Base-by-base conservation (phyloP, 2,888 invertebrate species). In the Polietes domitor region DNA sequence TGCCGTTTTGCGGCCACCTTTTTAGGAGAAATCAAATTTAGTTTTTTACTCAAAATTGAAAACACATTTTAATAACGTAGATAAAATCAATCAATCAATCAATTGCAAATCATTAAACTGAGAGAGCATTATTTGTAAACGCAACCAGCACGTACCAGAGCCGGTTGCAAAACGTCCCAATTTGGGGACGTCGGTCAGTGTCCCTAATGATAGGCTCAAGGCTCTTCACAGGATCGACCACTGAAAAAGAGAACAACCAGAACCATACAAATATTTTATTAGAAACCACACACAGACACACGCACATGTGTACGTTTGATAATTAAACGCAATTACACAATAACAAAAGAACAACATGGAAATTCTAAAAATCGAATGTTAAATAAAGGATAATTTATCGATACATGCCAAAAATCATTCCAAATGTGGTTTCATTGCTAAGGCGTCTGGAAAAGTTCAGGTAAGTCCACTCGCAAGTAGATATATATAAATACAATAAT, bases 341-440 rank as follows among this genome's bases (percentile, higher is more conserved):
- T 15, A 15, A 63, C 43, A 41, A 43, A 68, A 24, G 19, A 61
- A 5, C 21, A 55, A 55, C 21, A 68, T 24, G 5, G 21, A 43
- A 68, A 24, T 41, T 43, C 68, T 21, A 43, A 68, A 58, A 43
- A 68, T 24, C 68, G 68, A 68, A 68, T 68, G 68, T 43, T 68
- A 68, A 68, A 68, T 68, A 68, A 68, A 68, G 68, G 41, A 68
- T 43, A 68, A 68, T 21, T 43, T 68, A 43, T 68, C 68, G 17
- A 68, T 32, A 68, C 43, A 68, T 68, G 68, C 68, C 68, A 68
- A 68, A 63, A 68, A 24, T 58, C 15, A 26, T 58, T 5, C 12
- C 3, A 58, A 26, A 2, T 24, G 24, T 58, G 10, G 26, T 58
- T 58, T 58, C 19, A 58, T 58, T 58, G 17, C 7, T 21, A 2